phyloP scores from a whole-genome alignment of 2,113 vertebrate species.

The Coptodon bakossiorum region DNA sequence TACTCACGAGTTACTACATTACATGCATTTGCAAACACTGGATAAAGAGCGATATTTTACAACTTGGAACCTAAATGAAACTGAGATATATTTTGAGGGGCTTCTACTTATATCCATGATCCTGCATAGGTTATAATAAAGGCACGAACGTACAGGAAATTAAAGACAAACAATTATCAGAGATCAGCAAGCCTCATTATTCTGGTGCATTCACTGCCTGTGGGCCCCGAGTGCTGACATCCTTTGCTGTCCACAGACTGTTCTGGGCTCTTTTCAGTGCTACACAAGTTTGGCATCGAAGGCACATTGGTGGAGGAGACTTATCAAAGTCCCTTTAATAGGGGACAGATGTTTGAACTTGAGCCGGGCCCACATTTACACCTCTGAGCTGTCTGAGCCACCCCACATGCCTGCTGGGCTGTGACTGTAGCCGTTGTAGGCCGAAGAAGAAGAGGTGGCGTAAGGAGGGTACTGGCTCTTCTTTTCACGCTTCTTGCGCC shows the following conservation, averaged over 20 bases:
- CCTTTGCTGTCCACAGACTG: conserved; percentile 9
- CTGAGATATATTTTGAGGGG: background rate
- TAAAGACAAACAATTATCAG: conserved; percentile 11
- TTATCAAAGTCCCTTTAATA: conserved; percentile 21
- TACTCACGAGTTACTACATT: background rate
- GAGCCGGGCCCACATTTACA: conserved; percentile 28
- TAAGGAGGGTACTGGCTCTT: conserved; percentile 55
- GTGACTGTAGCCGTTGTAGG: conserved; percentile 61
- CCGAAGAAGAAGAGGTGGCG: conserved; percentile 67
- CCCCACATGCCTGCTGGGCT: conserved; percentile 26
- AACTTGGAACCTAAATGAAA: conserved; percentile 17
- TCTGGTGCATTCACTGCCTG: background rate
- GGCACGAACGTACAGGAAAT: background rate
- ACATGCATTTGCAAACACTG: conserved; percentile 30
- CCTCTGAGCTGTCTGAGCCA: conserved; percentile 70
- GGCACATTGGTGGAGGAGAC: conserved; percentile 58
- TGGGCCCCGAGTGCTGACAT: conserved; percentile 18
- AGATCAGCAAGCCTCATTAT: conserved; percentile 2
- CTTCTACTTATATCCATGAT: background rate
- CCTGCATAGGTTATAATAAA: conserved; percentile 4
- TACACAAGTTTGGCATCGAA: conserved; percentile 42
- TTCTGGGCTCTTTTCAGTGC: conserved; percentile 45
- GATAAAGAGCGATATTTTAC: conserved; percentile 31
- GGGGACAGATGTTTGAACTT: background rate
- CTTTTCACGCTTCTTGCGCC: conserved; percentile 58